Evolutionary conservation across 2,888 invertebrate genomes (phyloP), one percentile per base, ranked within the genome.

Genomic region (Pteria penguin): DNA sequence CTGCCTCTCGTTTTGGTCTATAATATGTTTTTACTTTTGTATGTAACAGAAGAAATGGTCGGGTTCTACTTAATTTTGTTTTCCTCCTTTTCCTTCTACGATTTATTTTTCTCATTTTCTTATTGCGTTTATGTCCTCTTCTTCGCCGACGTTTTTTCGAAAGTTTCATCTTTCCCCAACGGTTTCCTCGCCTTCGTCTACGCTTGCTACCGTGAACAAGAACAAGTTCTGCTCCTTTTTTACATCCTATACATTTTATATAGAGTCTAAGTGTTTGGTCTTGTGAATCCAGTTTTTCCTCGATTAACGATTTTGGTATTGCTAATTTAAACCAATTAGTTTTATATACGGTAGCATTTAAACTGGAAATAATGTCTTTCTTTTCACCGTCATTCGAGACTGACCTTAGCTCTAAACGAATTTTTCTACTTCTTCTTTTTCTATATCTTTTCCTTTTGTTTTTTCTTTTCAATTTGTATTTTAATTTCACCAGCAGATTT

Each of bases 401-500:
- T n/a, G 62, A 68, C 0, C 72, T 72, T 18, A 77, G n/a, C 18
- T 61, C 58, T 22, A 77, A 32, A 5, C 26, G 22, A 11, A 75
- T 75, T 27, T 22, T 63, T 52, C 29, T 36, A 24, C 58, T 2
- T 45, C 58, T 69, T 3, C 27, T 22, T 63, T 45, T 69, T 24
- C 26, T 55, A 61, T 31, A 27, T 55, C 31, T 60, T 18, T 52
- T 29, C 26, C 36, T 63, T 1, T 8, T 4, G 18, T 31, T 60
- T 29, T 65, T 72, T 22, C 36, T 45, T 3, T 57, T 60, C 24
- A 57, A 14, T 45, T 71, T 81, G 57, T 76, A 80, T 76, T 80
- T 82, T 4, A 84, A 68, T 54, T 81, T 62, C 0, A 83, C 76
- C 18, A 84, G 57, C 1, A 84, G 68, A 54, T 82, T 81, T n/a